Evolutionary conservation across 2,888 invertebrate species (phyloP).

Genomic region (Sepioteuthis lessoniana): DNA sequence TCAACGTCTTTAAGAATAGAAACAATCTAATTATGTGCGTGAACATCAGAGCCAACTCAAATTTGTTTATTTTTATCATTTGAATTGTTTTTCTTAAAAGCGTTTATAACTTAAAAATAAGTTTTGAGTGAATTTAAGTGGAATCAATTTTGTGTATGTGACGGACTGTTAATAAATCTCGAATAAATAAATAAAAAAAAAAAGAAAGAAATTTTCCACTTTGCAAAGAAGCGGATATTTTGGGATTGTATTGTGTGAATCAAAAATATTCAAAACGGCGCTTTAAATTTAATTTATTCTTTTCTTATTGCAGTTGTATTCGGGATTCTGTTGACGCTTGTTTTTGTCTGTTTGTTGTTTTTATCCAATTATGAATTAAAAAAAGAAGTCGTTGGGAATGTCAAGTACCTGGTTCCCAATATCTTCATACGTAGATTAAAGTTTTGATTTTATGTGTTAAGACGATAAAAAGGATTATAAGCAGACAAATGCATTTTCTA

Average conservation of each 20-base stretch:
- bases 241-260: not conserved
- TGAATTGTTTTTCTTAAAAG: not conserved
- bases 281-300: not conserved
- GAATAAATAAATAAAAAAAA: not conserved
- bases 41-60: not conserved
- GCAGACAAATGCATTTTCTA: too few species aligned
- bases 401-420: too few species aligned
- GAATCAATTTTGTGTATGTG: not conserved
- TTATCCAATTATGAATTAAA: too few species aligned
- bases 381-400: too few species aligned
- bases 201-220: not conserved
- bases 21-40: not conserved
- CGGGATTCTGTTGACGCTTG: too few species aligned
- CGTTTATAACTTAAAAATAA: not conserved
- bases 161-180: not conserved
- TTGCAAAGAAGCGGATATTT: not conserved
- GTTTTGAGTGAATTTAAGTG: not conserved
- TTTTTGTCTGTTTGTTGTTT: too few species aligned
- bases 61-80: not conserved
- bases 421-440: too few species aligned
- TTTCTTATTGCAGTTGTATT: not conserved
- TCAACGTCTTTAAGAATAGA: slow-evolving; percentile 2
- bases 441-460: too few species aligned
- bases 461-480: too few species aligned
- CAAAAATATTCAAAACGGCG: not conserved